These are phyloP conservation scores for Chesias legatella DNA, from an alignment of 2,888 invertebrate species.

Conservation along the genomic window DNA sequence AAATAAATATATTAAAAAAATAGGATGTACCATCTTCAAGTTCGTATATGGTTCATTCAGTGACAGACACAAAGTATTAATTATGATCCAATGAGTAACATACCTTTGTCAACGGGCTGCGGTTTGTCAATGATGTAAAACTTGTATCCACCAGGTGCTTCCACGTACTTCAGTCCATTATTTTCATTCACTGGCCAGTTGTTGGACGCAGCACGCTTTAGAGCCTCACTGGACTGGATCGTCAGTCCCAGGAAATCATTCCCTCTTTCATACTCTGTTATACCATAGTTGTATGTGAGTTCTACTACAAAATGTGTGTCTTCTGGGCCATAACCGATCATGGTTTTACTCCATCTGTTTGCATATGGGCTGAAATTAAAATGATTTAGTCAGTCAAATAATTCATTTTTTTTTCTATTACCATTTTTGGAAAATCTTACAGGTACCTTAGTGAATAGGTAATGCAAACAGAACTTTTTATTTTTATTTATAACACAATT, in stretches of 20 bases:
- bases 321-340: slow-evolving; percentile 99
- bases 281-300: slow-evolving; percentile 98
- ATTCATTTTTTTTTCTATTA: no score
- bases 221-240: slow-evolving; percentile 87
- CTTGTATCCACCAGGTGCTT: slow-evolving; percentile 96
- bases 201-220: slow-evolving; percentile 85
- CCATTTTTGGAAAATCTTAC: slow-evolving; percentile 1
- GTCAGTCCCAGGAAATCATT: slow-evolving; percentile 95
- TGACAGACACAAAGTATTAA: no score
- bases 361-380: slow-evolving; percentile 90
- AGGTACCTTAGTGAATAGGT: no score
- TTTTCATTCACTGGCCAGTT: slow-evolving; percentile 87
- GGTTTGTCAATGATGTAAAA: slow-evolving; percentile 89
- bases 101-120: slow-evolving; percentile 84
- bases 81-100: slow-evolving; percentile 19
- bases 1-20: no score
- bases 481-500: no score
- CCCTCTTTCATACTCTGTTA: slow-evolving; percentile 91
- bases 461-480: no score
- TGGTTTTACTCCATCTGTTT: slow-evolving; percentile 99
- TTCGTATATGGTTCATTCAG: no score
- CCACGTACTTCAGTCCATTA: slow-evolving; percentile 81
- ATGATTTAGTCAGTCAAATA: slow-evolving; percentile 2
- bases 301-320: slow-evolving; percentile 97
- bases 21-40: no score